Conservation (phyloP, 35 echinoderm and acorn worm genomes). For the Anneissia japonica region DNA sequence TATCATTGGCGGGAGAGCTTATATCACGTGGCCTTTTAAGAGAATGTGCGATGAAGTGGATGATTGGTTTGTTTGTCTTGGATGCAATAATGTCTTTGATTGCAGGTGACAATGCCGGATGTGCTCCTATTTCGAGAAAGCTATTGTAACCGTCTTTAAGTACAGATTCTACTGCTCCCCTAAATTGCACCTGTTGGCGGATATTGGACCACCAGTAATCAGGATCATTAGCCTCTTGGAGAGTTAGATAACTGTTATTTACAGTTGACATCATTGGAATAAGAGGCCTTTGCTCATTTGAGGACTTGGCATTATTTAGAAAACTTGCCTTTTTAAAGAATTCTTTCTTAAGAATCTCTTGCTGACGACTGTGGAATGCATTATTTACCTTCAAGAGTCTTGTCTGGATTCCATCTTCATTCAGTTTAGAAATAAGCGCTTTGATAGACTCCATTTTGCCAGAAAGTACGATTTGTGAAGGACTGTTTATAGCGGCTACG, state of each 20-base stretch:
- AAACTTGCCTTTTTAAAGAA: slow-evolving; percentile 22
- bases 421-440: not conserved
- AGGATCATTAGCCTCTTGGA: slow-evolving; percentile 13
- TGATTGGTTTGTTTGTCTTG: not conserved
- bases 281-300: not conserved
- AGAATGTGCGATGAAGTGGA: not conserved
- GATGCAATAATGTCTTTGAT: slow-evolving; percentile 11
- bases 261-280: slow-evolving; percentile 53
- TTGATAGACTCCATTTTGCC: slow-evolving; percentile 10
- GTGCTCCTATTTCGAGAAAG: slow-evolving; percentile 25
- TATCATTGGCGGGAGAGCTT: not conserved
- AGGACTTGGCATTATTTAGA: not conserved
- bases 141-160: slow-evolving; percentile 26
- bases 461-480: slow-evolving; percentile 26
- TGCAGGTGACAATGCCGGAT: slow-evolving; percentile 27
- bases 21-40: slow-evolving; percentile 10
- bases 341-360: slow-evolving; percentile 16
- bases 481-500: slow-evolving; percentile 56
- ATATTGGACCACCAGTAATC: slow-evolving; percentile 45
- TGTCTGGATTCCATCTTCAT: slow-evolving; percentile 11
- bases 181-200: slow-evolving; percentile 26
- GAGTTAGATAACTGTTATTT: slow-evolving; percentile 12
- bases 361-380: slow-evolving; percentile 49
- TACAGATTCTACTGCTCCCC: not conserved
- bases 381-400: slow-evolving; percentile 33